A percentile compares a stretch with the other conserved stretches of the same genome.
Evolutionary conservation across 2,888 invertebrate species (phyloP).

Genomic region (Napeogenes inachia): DNA sequence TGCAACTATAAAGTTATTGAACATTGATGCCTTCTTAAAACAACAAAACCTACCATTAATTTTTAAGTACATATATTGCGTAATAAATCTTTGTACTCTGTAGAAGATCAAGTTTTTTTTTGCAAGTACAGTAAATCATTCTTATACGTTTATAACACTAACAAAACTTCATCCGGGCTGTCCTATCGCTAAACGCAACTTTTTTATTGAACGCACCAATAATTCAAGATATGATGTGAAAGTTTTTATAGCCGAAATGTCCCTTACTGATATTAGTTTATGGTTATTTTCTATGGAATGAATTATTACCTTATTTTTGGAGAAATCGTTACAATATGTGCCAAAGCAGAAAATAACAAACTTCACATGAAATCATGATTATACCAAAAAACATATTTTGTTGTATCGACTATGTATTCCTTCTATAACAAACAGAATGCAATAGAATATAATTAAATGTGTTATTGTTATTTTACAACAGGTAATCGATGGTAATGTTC

Average conservation of each 20-base stretch:
- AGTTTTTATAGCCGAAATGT: constrained; percentile 57
- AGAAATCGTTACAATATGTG: constrained; percentile 38
- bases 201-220: constrained; percentile 59
- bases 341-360: constrained; percentile 1
- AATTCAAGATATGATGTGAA: constrained; percentile 62
- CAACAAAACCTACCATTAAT: neutral
- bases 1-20: too few relatives aligned
- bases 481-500: neutral
- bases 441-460: neutral
- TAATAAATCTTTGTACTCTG: neutral
- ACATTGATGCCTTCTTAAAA: too few relatives aligned
- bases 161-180: constrained; percentile 57
- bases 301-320: constrained; percentile 58
- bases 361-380: neutral
- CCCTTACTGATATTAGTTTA: constrained; percentile 57
- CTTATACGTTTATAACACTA: constrained; percentile 62
- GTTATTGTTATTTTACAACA: neutral
- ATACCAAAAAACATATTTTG: neutral
- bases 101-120: constrained; percentile 43
- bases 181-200: constrained; percentile 44
- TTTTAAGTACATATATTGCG: neutral
- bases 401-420: neutral
- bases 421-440: neutral
- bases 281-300: constrained; percentile 42
- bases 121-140: constrained; percentile 65